Conservation (phyloP, 2,888 invertebrate genomes). For the Macroteleia sp. region DNA sequence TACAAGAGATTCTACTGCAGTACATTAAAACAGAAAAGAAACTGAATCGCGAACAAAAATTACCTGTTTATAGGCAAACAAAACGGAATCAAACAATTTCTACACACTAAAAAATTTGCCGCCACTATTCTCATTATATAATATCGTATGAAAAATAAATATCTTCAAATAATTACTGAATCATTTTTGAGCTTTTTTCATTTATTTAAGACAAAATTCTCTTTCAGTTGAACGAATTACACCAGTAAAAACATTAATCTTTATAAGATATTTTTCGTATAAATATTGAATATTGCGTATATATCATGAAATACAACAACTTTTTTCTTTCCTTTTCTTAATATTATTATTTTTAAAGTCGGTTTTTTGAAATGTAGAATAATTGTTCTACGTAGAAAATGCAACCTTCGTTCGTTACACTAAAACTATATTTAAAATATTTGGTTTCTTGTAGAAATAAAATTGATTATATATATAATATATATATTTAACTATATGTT, state of each 20-base stretch:
- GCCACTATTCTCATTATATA: slow-evolving; percentile 31
- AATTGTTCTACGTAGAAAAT: slow-evolving; percentile 35
- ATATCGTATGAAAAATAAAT: slow-evolving; percentile 45
- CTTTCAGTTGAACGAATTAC: slow-evolving; percentile 45
- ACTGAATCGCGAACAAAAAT: slow-evolving; percentile 43
- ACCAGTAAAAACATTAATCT: slow-evolving; percentile 57
- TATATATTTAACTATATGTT: slow-evolving; percentile 36
- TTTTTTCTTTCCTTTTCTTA: slow-evolving; percentile 14
- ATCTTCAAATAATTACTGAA: slow-evolving; percentile 43
- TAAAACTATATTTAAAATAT: slow-evolving; percentile 42
- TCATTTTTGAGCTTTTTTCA: slow-evolving; percentile 54
- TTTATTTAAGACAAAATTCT: slow-evolving; percentile 50
- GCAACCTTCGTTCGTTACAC: slow-evolving; percentile 30
- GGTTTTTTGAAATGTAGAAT: slow-evolving; percentile 33
- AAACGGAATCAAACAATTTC: neutral
- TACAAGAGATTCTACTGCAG: too few relatives aligned
- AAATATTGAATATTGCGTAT: slow-evolving; percentile 49
- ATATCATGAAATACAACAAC: slow-evolving; percentile 54
- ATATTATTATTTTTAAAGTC: slow-evolving; percentile 20
- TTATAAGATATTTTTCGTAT: slow-evolving; percentile 40
- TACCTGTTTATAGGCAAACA: slow-evolving; percentile 28
- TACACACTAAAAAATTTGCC: slow-evolving; percentile 19
- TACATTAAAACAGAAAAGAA: too few relatives aligned
- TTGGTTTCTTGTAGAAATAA: slow-evolving; percentile 31
- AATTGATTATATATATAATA: slow-evolving; percentile 19